Evolutionary conservation across 2,888 invertebrate genomes (phyloP).

Genomic region (Halocaridina rubra): DNA sequence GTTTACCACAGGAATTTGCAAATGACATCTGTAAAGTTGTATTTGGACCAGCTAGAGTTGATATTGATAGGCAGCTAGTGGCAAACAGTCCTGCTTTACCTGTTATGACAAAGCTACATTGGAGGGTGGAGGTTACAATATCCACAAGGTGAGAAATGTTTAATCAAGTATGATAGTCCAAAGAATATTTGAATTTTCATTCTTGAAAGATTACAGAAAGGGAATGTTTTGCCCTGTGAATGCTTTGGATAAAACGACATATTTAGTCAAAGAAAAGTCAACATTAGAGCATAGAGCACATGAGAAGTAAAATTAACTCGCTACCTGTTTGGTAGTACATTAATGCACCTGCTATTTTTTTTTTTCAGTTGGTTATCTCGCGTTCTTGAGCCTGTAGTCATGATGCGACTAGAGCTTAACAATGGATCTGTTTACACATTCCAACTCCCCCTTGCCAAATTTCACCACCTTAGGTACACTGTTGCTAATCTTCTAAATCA

Average conservation of each 20-base stretch:
- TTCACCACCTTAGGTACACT: conserved; percentile 52
- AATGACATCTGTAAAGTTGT: conserved; percentile 47
- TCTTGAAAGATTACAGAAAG: too few relatives aligned
- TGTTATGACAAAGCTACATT: conserved; percentile 16
- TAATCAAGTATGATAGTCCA: not conserved
- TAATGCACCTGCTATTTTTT: too few relatives aligned
- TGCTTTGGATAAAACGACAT: too few relatives aligned
- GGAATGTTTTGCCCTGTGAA: too few relatives aligned
- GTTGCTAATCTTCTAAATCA: conserved; percentile 54
- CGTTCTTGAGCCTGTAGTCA: conserved; percentile 51
- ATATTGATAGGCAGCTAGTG: conserved; percentile 38
- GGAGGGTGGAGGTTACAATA: conserved; percentile 56
- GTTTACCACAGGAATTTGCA: conserved; percentile 46
- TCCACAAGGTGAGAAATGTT: conserved; percentile 40
- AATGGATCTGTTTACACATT: conserved; percentile 20
- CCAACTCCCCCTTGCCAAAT: conserved; percentile 40
- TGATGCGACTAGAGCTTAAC: conserved; percentile 19
- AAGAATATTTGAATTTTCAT: too few relatives aligned
- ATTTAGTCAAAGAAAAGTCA: too few relatives aligned
- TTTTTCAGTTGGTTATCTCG: conserved; percentile 44
- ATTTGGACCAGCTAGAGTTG: conserved; percentile 41
- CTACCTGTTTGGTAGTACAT: too few relatives aligned
- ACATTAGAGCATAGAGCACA: too few relatives aligned
- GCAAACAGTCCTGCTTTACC: conserved; percentile 21
- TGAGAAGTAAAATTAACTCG: too few relatives aligned